phyloP scores from a whole-genome alignment of 2,797 vertebrate genomes.

The Phyllotis vaccarum region DNA sequence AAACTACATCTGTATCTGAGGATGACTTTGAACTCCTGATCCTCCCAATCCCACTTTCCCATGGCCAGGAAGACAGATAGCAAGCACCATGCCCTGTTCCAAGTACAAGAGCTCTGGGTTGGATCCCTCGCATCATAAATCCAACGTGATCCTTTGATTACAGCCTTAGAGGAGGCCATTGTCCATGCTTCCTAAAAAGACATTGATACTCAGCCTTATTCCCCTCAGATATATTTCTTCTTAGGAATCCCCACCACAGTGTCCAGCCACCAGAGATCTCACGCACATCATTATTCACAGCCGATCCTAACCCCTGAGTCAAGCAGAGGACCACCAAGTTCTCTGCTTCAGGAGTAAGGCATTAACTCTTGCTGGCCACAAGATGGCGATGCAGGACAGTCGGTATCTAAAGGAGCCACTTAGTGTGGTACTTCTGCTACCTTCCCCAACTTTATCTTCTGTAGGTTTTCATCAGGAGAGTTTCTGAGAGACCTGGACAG shows the following conservation, averaged over 20 bases:
- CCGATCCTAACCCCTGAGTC: not conserved
- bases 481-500: not conserved
- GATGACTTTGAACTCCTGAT: not conserved
- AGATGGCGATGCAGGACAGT: constrained; percentile 74
- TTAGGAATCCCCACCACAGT: not conserved
- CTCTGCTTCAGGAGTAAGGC: not conserved
- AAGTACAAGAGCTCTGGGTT: not conserved
- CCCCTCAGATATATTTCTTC: not conserved
- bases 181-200: not conserved
- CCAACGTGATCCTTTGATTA: not conserved
- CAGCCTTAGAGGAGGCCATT: not conserved
- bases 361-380: not conserved
- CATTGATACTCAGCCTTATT: no score
- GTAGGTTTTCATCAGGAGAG: no score
- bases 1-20: not conserved
- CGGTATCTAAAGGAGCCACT: not conserved
- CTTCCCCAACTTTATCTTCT: not conserved
- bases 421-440: fast-evolving
- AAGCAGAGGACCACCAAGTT: not conserved
- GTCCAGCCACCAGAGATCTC: not conserved
- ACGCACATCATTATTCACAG: not conserved
- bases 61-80: no score
- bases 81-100: not conserved
- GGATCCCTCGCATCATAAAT: not conserved
- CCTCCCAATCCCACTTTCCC: not conserved